A percentile compares a stretch with the other conserved stretches of the same genome.
Evolutionary conservation across 2,888 invertebrate genomes (phyloP).

Genomic region (Drosophila aldrichi): DNA sequence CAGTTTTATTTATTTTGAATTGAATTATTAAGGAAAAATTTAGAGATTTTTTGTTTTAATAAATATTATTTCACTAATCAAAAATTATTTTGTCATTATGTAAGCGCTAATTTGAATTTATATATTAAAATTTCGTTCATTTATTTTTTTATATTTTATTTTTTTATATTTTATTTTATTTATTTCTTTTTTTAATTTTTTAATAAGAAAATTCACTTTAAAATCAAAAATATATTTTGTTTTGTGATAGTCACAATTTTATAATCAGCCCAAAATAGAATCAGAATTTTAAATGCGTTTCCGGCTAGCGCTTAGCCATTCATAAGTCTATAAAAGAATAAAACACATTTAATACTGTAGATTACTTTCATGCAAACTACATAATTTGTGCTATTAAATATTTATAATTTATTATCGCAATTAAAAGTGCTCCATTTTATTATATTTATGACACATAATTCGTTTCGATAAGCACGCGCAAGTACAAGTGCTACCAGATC

Average conservation of each 20-base stretch:
- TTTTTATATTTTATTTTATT: no score
- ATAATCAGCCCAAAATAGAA: not conserved
- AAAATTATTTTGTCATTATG: no score
- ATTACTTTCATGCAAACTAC: not conserved
- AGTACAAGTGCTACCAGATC: not conserved
- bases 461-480: not conserved
- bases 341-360: not conserved
- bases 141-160: no score
- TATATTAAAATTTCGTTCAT: no score
- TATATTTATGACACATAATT: slow-evolving; percentile 2
- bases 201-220: no score
- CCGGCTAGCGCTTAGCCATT: not conserved
- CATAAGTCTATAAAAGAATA: not conserved
- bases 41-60: no score
- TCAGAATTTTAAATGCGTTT: not conserved
- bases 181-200: no score
- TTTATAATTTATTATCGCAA: not conserved
- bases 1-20: no score
- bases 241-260: not conserved
- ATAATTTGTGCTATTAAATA: not conserved
- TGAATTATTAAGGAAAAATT: no score
- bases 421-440: not conserved
- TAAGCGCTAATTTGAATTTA: no score
- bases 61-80: no score
- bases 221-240: no score